phyloP scores from a whole-genome alignment of 2,888 invertebrate species.

The Zygogramma bicolorata region DNA sequence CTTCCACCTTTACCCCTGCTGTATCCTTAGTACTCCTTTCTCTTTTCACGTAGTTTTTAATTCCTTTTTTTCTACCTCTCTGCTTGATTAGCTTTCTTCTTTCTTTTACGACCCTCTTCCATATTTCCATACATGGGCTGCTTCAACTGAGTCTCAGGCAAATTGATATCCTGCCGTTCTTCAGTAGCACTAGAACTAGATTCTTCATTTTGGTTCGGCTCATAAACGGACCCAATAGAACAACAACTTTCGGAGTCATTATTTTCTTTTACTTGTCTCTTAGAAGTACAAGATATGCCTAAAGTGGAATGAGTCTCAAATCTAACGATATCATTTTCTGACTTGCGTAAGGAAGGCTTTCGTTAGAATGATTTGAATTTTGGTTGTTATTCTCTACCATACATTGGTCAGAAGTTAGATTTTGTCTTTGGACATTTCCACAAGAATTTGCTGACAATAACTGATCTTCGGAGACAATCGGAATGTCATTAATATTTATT shows the following conservation, averaged over 20 bases:
- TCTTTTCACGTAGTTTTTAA: conserved; percentile 31
- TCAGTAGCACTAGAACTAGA: conserved; percentile 19
- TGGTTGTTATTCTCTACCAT: neutral
- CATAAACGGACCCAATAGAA: conserved; percentile 21
- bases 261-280: conserved; percentile 19
- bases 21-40: conserved; percentile 34
- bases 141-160: conserved; percentile 25
- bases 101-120: conserved; percentile 22
- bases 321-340: neutral
- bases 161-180: conserved; percentile 20
- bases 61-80: conserved; percentile 29
- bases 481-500: conserved; percentile 1
- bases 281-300: conserved; percentile 10
- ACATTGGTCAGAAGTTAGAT: neutral
- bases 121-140: conserved; percentile 28
- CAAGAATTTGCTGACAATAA: neutral
- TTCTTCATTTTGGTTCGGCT: conserved; percentile 6
- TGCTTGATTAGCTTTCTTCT: neutral
- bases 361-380: neutral
- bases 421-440: neutral
- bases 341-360: neutral
- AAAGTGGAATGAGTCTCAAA: conserved; percentile 12
- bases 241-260: conserved; percentile 19
- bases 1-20: conserved; percentile 18
- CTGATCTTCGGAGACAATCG: neutral